Percentiles rank a stretch among this genome's conserved stretches.
These are phyloP conservation scores for Spondyliosoma cantharus DNA, from an alignment of 2,797 vertebrate species.

Conservation along the genomic window DNA sequence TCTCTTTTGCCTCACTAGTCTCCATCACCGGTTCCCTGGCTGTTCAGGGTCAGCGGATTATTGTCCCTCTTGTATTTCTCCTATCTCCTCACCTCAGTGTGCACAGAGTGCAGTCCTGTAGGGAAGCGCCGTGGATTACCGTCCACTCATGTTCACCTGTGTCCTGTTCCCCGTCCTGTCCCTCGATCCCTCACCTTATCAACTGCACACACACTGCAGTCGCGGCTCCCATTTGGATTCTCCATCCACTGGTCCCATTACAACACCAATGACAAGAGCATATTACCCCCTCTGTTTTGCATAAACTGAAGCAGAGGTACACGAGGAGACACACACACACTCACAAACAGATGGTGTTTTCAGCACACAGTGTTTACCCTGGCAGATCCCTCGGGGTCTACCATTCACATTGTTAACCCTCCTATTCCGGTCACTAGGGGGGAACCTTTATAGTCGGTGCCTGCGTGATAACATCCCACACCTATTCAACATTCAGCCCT, in stretches of 20 bases:
- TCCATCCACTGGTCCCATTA: constrained; percentile 35
- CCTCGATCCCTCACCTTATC: constrained; percentile 63
- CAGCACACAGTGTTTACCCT: constrained; percentile 51
- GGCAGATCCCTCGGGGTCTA: constrained; percentile 41
- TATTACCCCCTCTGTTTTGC: constrained; percentile 21
- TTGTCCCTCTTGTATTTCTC: constrained; percentile 65
- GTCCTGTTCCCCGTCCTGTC: constrained; percentile 41
- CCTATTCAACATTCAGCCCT: constrained; percentile 48
- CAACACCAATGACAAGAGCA: constrained; percentile 46
- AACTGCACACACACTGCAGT: constrained; percentile 39
- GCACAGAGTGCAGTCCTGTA: constrained; percentile 50
- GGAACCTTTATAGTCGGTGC: constrained; percentile 8
- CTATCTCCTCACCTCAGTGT: constrained; percentile 65
- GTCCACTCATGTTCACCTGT: constrained; percentile 49
- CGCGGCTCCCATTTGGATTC: constrained; percentile 33
- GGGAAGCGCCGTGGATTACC: constrained; percentile 52
- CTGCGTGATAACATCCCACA: constrained; percentile 29
- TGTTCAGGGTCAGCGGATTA: constrained; percentile 68
- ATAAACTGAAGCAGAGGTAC: constrained; percentile 19
- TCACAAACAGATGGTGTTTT: constrained; percentile 38
- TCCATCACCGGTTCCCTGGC: constrained; percentile 41
- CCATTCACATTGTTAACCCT: constrained; percentile 53
- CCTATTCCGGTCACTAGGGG: constrained; percentile 11
- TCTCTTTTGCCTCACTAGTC: constrained; percentile 26
- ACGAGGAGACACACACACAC: constrained; percentile 9